Percentiles rank a stretch among this genome's conserved stretches.
Conservation (phyloP, 2,113 vertebrate species). For the Nothobranchius furzeri region DNA sequence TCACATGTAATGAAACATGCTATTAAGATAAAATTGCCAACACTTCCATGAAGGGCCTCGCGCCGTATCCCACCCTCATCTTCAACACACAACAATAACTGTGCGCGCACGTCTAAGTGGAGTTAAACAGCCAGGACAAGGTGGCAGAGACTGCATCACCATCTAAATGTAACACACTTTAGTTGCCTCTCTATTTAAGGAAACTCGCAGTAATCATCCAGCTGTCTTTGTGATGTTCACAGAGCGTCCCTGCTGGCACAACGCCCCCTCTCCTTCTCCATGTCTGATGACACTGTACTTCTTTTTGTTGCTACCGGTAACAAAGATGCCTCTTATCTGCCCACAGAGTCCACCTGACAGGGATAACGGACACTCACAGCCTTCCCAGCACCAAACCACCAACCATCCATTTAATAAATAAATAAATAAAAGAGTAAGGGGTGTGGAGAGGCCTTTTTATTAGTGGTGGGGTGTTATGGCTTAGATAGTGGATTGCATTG, state of each 20-base stretch:
- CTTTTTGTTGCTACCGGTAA: constrained; percentile 22
- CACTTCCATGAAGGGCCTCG: too few relatives aligned
- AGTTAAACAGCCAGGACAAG: constrained; percentile 28
- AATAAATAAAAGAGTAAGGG: constrained; percentile 26
- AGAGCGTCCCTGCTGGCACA: constrained; percentile 48
- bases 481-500: constrained; percentile 64
- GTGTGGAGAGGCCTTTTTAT: neutral
- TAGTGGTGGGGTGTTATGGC: constrained; percentile 45
- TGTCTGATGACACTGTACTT: constrained; percentile 1
- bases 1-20: too few relatives aligned
- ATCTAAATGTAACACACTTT: constrained; percentile 25
- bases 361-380: constrained; percentile 59
- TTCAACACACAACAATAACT: neutral
- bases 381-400: constrained; percentile 50
- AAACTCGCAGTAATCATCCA: constrained; percentile 14
- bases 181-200: constrained; percentile 48
- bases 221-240: constrained; percentile 54
- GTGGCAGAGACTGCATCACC: constrained; percentile 15
- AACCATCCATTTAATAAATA: constrained; percentile 69
- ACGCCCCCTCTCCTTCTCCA: neutral
- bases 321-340: constrained; percentile 34
- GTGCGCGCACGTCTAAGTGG: constrained; percentile 30
- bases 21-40: too few relatives aligned
- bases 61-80: too few relatives aligned
- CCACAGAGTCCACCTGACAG: constrained; percentile 44